phyloP scores from a whole-genome alignment of 2,797 vertebrate species.

The Alosa sapidissima region DNA sequence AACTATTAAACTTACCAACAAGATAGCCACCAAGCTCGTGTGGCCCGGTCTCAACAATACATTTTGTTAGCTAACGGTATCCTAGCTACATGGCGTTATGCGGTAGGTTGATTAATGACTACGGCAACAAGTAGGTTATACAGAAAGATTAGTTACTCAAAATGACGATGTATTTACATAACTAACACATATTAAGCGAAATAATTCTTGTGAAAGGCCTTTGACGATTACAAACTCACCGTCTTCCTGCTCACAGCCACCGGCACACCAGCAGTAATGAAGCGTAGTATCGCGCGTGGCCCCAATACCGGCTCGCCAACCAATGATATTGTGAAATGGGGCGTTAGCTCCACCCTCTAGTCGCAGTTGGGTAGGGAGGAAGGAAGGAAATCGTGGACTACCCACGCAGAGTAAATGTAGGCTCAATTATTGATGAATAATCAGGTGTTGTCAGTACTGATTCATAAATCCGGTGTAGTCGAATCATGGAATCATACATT shows the following conservation, averaged over 20 bases:
- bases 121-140: not conserved
- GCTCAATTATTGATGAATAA: not conserved
- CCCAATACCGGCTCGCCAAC: slow-evolving; percentile 46
- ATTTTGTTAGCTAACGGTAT: slow-evolving; percentile 15
- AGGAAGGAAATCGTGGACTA: not conserved
- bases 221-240: slow-evolving; percentile 4
- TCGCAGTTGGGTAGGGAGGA: not conserved
- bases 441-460: not conserved
- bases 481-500: not conserved
- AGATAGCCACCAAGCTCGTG: not conserved
- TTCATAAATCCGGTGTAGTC: not conserved
- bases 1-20: not conserved
- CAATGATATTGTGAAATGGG: slow-evolving; percentile 36
- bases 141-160: not conserved
- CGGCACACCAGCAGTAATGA: slow-evolving; percentile 31
- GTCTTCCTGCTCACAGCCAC: slow-evolving; percentile 25
- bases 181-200: not conserved
- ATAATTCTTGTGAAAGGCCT: not conserved
- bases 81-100: not conserved
- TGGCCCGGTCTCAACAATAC: not conserved
- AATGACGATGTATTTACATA: not conserved
- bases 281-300: slow-evolving; percentile 37
- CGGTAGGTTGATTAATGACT: not conserved
- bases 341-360: slow-evolving; percentile 7
- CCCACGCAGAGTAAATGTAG: not conserved